Base-by-base conservation (phyloP, 2,113 vertebrate species). In the Poeciliopsis occidentalis region DNA sequence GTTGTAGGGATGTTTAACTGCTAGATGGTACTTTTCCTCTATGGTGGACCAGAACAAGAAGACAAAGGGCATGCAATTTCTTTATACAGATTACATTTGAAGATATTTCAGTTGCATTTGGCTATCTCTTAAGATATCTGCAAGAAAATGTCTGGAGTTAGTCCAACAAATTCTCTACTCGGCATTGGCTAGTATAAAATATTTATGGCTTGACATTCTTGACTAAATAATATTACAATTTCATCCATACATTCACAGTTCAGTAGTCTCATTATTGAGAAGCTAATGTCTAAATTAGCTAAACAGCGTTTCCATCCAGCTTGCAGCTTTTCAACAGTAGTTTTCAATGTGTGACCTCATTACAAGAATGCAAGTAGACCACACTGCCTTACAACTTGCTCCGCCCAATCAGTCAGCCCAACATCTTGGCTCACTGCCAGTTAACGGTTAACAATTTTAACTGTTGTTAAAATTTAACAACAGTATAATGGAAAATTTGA, bases 1-100 rank as follows among this genome's bases (percentile, higher is more conserved):
- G 22, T 27, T 32, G 60, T 4, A 19, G 64, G 64, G 66, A 47
- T 6, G 1, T 8, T 19, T 5, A 64, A 7, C 22, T 19, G 19
- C 19, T 27, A 65, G 11, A 34, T 12, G 22, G 63, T 47, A 74
- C n/a, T 32, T n/a, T 70, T 17, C 12, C 24, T 60, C 15, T 75
- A 12, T 22, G 61, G 60, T 30, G 24, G 62, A n/a, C 62, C 61
- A 57, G 32, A 67, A 61, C 39, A 64, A 60, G 39, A 61, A 60
- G 39, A 79, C 3, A 41, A 63, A 65, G 8, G 47, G 8, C 7
- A n/a, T 30, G 4, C 69, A 63, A 51, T 41, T 24, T 62, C 2
- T 64, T 27, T 63, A 7, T 26, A 26, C 51, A 64, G 79, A 64
- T 60, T 84, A 78, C 70, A 47, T 68, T n/a, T 64, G 12, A 11